Evolutionary conservation across 1,140 invertebrate species (phyloP), one percentile per base, ranked within the genome.

Genomic region (Mesaphorura yosii): DNA sequence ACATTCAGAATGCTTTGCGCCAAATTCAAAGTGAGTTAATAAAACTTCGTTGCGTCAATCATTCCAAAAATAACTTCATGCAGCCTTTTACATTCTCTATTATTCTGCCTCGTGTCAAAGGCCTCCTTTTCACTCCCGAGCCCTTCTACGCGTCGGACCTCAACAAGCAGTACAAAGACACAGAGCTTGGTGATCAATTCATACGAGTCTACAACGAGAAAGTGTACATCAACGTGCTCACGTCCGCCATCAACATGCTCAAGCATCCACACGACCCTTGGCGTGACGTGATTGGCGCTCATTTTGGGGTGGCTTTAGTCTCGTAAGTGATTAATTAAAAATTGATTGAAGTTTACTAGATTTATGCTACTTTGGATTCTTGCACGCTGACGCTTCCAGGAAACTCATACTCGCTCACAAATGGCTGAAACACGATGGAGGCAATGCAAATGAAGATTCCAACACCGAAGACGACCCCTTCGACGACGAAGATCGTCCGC

Each of bases 211-310:
- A 57, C 45, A 57, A 57, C 25, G 49, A 57, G 19, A n/a, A 29
- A n/a, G 45, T 57, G 10, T 5, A 52, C 7, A 39, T 57, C 12
- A 31, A 34, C 4, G 34, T 57, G 4, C 19, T 57, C 14, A 40
- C 49, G 25, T 52, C 49, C 3, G 6, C n/a, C n/a, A 52, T 26
- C 29, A 51, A 51, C 25, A 56, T 56, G 54, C 28, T 56, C 4
- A 48, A 51, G 3, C 20, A 39, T 7, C 54, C 54, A 19, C 37
- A 42, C 27, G 42, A 15, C 27, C 54, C 54, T 20, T 56, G 48
- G 48, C 22, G 19, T 7, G 26, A 26, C 2, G 20, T 20, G 15
- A 56, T 56, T 20, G 23, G 20, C 3, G 26, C 17, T 14, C 54
- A 56, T 28, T 55, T 55, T n/a, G n/a, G n/a, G n/a, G n/a, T n/a